Base-by-base conservation (phyloP, 2,113 vertebrate genomes). In the Lophius piscatorius region DNA sequence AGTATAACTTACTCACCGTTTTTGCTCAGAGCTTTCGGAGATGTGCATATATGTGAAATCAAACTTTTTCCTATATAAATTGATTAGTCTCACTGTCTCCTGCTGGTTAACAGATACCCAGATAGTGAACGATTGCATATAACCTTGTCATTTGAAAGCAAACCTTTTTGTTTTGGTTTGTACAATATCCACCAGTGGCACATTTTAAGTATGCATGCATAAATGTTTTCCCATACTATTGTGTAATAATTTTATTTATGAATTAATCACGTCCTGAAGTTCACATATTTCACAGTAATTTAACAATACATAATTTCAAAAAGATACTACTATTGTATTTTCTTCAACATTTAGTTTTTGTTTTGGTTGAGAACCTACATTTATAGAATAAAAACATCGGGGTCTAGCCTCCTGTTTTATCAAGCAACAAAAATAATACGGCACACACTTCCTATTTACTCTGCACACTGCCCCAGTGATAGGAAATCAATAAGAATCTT, bases 401-500 rank as follows among this genome's bases (percentile, higher is more conserved):
- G 79, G 54, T 69, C 63, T 55, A 46, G 35, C 59, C 63, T 63
- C 70, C 52, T 62, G 58, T 78, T 82, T 77, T 67, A 78, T 84
- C 70, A 80, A 52, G 50, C 9, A 17, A 74, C 65, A 83, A 58
- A 81, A 87, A 84, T 84, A 84, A 90, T 83, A 72, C 80, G 70
- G 34, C 63, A 54, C 80, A 70, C 66, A 67, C 76, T 83, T 84
- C 78, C 78, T 84, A 85, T 83, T 88, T 88, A 87, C 75, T 69
- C 76, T 74, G 70, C 61, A 79, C 73, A 79, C 74, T 70, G 76
- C 68, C 44, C 44, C 22, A 5, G 68, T 81, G 82, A 89, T 72
- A 62, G 74, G 34, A 89, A 89, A 91, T 90, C 84, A 84, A 91
- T 91, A 76, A 52, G 69, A 75, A 80, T 82, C 76, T 78, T 78